Evolutionary conservation across 2,113 vertebrate species (phyloP), one percentile per base, ranked within the genome.

Genomic region (Lampris incognitus): DNA sequence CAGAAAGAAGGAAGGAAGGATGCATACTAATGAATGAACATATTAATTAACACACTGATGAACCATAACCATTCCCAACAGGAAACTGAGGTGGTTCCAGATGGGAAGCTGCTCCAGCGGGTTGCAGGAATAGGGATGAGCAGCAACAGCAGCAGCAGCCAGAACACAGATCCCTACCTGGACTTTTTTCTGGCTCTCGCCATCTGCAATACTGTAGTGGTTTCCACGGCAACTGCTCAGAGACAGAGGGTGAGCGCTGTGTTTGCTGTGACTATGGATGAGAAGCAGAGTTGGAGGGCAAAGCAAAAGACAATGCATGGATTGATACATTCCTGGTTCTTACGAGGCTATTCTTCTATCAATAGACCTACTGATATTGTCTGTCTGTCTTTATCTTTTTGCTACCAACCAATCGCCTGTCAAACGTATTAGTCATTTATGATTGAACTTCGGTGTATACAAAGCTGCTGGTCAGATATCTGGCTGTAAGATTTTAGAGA

Each of bases 121-220:
- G 94, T 96, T 82, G 90, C 72, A 78, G 89, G 95, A 24, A 88
- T 94, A 69, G 91, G 93, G 2, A 24, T 24, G 24, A 24, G 24
- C 24, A 90, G 88, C 46, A 82, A 74, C 72, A 49, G 59, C 62
- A 68, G 82, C 48, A 6, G 74, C 76, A 58, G 81, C 79, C 70
- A 62, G 39, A 86, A 88, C 49, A 82, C 51, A 46, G 92, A 95
- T 69, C 88, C 93, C 48, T 87, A 96, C 85, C 94, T 94, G 66
- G 97, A 99, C 82, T 99, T 98, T 89, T 98, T 99, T 79, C 91
- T 99, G 72, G 95, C 96, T 74, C 93, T 99, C 39, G 92, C 96
- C 87, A 96, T 99, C 93, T 99, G 98, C 93, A 99, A 99, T 90
- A 97, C 96, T 0, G 98, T 98, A 85, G 89, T 98, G 91, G 97